Evolutionary conservation across 2,113 vertebrate species (phyloP).

Genomic region (Phyllostomus discolor): DNA sequence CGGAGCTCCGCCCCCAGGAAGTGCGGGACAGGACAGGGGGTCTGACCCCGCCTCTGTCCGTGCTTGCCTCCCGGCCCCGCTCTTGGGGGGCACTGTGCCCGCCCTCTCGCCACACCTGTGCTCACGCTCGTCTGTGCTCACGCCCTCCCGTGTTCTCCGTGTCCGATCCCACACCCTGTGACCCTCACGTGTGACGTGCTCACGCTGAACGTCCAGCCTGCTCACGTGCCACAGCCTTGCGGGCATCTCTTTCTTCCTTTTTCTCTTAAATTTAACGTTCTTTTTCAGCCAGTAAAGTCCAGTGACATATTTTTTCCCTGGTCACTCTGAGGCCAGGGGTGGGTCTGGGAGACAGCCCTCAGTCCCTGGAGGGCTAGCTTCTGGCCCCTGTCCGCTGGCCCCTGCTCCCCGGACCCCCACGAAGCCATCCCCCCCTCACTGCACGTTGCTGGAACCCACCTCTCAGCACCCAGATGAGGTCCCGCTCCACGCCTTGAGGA

Average conservation of each 20-base stretch:
- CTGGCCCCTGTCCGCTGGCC: accelerated
- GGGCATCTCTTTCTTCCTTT: neutral
- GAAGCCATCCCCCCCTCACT: no score
- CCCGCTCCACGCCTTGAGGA: neutral
- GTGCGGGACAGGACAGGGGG: no score
- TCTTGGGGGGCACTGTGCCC: no score
- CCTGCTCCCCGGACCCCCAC: neutral
- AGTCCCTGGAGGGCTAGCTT: neutral
- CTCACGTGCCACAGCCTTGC: neutral
- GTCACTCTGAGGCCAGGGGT: neutral
- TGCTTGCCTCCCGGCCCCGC: no score
- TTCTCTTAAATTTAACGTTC: neutral
- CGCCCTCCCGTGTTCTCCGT: no score
- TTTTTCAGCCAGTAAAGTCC: neutral
- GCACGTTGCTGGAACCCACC: neutral
- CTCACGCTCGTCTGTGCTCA: no score
- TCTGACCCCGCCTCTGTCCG: no score
- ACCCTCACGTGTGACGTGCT: neutral
- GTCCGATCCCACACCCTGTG: no score
- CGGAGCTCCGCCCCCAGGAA: no score
- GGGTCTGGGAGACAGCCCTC: neutral
- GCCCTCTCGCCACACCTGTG: no score
- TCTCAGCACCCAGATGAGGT: neutral
- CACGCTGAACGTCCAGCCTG: neutral
- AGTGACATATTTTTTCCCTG: neutral